Base-by-base conservation (phyloP, 2,888 invertebrate genomes). In the Cynaeus angustus region DNA sequence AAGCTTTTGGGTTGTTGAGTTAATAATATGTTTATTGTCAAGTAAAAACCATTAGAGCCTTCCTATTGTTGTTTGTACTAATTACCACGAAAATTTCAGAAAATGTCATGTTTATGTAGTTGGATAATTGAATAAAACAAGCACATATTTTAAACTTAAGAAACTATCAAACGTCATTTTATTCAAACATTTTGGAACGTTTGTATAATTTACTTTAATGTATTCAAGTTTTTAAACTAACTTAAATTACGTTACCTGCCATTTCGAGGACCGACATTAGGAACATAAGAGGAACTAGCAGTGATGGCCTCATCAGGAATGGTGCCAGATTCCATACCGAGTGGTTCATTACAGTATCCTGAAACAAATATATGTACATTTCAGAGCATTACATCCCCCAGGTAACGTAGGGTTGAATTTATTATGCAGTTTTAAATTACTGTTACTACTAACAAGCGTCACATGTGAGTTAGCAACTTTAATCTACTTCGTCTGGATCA, bases 271-370 rank as follows among this genome's bases (percentile, higher is more conserved):
- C 92, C 92, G 61, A 91, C 91, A 78, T 89, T 89, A 65, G 89
- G 86, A 76, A 92, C 91, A 81, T 91, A 92, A 48, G 91, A 90
- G 13, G 92, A 91, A 76, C 91, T 91, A 59, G 92, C 92, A 10
- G 89, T 88, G 80, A 93, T 89, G 75, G 91, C 89, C 53, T 88
- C 86, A 83, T 92, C 91, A 73, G 88, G 88, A 80, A 93, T 92
- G 62, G 84, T 87, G 46, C 91, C 91, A 28, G 91, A 89, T 84
- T 92, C 91, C 92, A 93, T 91, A 65, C 93, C 93, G 72, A 93
- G 86, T 21, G 91, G 86, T 74, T 86, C 85, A 80, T 88, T 88
- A 83, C 91, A 91, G 78, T 86, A 85, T 75, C 86, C 91, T 91
- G 88, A 66, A 86, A 86, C 53, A 74, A 77, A 74, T 46, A 72